phyloP scores from a whole-genome alignment of 2,797 vertebrate species.

The Pristis pectinata region DNA sequence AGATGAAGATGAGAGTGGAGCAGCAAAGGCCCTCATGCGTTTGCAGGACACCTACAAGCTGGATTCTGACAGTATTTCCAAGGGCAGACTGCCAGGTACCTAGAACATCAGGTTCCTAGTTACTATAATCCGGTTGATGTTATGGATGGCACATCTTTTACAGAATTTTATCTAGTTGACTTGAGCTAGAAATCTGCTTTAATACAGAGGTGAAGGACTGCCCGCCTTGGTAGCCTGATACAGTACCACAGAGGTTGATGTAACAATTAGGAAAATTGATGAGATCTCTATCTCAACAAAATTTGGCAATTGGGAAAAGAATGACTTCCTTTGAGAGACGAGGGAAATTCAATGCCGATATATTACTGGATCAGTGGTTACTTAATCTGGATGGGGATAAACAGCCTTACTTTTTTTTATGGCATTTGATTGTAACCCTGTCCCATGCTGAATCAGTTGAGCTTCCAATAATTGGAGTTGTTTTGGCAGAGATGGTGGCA shows the following conservation, averaged over 20 bases:
- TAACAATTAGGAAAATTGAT: not conserved
- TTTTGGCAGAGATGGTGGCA: not conserved
- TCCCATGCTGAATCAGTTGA: not conserved
- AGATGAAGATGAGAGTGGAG: conserved; percentile 83
- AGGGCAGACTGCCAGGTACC: conserved; percentile 81
- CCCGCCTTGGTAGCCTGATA: not conserved
- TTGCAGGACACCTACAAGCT: conserved; percentile 93
- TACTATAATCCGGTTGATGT: not conserved
- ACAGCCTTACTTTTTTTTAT: not conserved
- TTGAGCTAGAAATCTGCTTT: not conserved
- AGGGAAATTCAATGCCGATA: not conserved
- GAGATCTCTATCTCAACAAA: not conserved
- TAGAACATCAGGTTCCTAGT: not conserved
- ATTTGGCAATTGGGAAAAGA: no score
- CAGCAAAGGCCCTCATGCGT: conserved; percentile 88
- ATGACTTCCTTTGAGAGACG: not conserved
- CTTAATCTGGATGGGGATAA: no score
- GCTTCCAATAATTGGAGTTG: not conserved
- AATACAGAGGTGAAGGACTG: not conserved
- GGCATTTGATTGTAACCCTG: not conserved
- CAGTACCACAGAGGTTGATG: not conserved
- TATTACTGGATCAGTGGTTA: not conserved
- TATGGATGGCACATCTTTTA: not conserved
- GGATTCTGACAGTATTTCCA: conserved; percentile 82
- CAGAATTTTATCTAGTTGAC: not conserved